phyloP scores from a whole-genome alignment of 2,888 invertebrate species.

The Lasioglossum oenotherae region DNA sequence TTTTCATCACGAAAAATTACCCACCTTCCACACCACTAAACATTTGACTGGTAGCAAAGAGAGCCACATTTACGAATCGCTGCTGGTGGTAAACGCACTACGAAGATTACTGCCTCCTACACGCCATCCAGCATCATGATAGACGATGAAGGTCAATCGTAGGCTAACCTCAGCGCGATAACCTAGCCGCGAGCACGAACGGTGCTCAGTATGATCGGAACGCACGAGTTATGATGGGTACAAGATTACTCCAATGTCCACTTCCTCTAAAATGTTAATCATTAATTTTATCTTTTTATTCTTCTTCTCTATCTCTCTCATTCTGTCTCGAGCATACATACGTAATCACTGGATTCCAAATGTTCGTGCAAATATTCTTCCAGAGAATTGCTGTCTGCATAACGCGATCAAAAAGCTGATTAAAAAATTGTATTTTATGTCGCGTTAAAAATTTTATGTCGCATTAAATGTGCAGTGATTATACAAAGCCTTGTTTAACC shows the following conservation, averaged over 20 bases:
- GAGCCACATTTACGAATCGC: slow-evolving; percentile 61
- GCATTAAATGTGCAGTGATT: too few species aligned
- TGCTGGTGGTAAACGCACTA: slow-evolving; percentile 71
- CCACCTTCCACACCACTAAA: background rate
- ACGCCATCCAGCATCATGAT: slow-evolving; percentile 67
- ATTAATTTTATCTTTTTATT: background rate
- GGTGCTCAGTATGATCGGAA: background rate
- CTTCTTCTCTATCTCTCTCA: background rate
- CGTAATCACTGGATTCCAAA: background rate
- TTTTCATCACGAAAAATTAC: background rate
- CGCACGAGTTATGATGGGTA: slow-evolving; percentile 23
- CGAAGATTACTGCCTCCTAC: slow-evolving; percentile 71
- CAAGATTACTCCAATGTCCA: slow-evolving; percentile 9
- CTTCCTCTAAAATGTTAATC: background rate
- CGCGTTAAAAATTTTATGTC: too few species aligned
- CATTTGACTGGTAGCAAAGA: slow-evolving; percentile 17
- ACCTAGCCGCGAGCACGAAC: slow-evolving; percentile 22
- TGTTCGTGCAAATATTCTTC: background rate
- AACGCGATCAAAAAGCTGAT: too few species aligned
- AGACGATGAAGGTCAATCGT: slow-evolving; percentile 68
- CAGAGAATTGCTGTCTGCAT: background rate
- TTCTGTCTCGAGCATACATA: background rate
- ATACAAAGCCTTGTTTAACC: too few species aligned
- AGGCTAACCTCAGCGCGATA: slow-evolving; percentile 39
- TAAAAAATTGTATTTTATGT: too few species aligned